These are phyloP conservation scores for Anticlea derivata DNA, from an alignment of 2,888 invertebrate genomes.

Conservation along the genomic window DNA sequence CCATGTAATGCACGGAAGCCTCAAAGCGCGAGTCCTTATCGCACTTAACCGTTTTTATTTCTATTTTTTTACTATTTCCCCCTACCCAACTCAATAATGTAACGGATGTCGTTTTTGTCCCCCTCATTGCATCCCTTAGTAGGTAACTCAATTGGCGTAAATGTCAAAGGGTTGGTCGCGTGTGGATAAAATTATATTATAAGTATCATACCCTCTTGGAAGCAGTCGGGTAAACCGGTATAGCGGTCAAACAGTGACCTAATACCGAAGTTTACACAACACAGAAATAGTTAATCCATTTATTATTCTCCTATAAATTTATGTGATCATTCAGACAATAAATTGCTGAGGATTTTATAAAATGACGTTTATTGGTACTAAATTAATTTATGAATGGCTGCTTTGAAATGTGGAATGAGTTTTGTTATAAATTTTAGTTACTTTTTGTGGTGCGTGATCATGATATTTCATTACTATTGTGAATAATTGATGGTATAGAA, in stretches of 20 bases:
- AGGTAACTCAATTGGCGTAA: constrained; percentile 27
- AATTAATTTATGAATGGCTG: constrained; percentile 57
- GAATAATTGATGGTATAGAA: background rate
- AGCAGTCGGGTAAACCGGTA: background rate
- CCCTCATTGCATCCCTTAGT: too few relatives aligned
- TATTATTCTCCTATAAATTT: constrained; percentile 30
- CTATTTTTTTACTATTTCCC: constrained; percentile 5
- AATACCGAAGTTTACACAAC: constrained; percentile 14
- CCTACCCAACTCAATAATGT: constrained; percentile 2
- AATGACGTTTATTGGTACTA: constrained; percentile 63
- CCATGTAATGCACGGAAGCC: too few relatives aligned
- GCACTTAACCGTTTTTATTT: too few relatives aligned
- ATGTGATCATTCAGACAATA: constrained; percentile 46
- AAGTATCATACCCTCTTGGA: background rate
- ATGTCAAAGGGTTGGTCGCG: constrained; percentile 24
- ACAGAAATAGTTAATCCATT: constrained; percentile 18
- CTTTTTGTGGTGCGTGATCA: constrained; percentile 11
- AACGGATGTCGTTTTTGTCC: constrained; percentile 14
- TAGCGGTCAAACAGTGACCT: constrained; percentile 15
- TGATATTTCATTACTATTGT: background rate
- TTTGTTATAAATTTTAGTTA: constrained; percentile 37
- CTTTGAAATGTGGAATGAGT: constrained; percentile 33
- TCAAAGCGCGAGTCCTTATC: too few relatives aligned
- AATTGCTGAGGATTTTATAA: constrained; percentile 51
- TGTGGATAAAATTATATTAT: constrained; percentile 9